Conservation (phyloP, 1,140 invertebrate species). For the Hypothenemus hampei region DNA sequence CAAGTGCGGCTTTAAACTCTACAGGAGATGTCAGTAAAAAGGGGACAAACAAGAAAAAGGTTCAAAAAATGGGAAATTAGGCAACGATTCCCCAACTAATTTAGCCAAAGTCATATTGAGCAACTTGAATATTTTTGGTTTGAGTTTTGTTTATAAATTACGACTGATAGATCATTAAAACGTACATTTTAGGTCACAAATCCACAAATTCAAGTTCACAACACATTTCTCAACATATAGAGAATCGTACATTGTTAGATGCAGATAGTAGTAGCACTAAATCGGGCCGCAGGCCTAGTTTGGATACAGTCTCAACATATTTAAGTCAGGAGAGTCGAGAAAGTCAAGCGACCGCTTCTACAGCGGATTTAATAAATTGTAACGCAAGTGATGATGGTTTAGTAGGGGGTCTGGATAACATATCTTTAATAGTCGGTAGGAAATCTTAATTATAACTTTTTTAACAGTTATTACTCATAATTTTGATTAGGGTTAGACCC, state of each 20-base stretch:
- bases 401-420: slow-evolving; percentile 29
- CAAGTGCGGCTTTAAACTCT: slow-evolving; percentile 35
- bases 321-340: slow-evolving; percentile 77
- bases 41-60: slow-evolving; percentile 37
- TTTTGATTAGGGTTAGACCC: slow-evolving; percentile 53
- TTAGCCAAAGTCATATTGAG: slow-evolving; percentile 69
- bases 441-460: slow-evolving; percentile 7
- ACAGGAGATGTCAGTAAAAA: slow-evolving; percentile 31
- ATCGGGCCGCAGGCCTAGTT: slow-evolving; percentile 68
- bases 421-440: slow-evolving; percentile 50
- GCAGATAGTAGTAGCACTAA: slow-evolving; percentile 65
- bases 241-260: slow-evolving; percentile 51
- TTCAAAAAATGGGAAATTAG: slow-evolving; percentile 23
- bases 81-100: slow-evolving; percentile 51
- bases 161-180: neutral
- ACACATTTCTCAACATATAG: slow-evolving; percentile 29
- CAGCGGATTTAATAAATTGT: slow-evolving; percentile 69
- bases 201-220: slow-evolving; percentile 29
- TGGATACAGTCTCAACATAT: slow-evolving; percentile 84
- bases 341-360: slow-evolving; percentile 50
- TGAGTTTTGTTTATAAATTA: slow-evolving; percentile 5
- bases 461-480: neutral
- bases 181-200: slow-evolving; percentile 34
- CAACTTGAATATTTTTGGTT: slow-evolving; percentile 75
- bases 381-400: slow-evolving; percentile 66